phyloP scores from a whole-genome alignment of 2,888 invertebrate species.

The Oscheius sp. region DNA sequence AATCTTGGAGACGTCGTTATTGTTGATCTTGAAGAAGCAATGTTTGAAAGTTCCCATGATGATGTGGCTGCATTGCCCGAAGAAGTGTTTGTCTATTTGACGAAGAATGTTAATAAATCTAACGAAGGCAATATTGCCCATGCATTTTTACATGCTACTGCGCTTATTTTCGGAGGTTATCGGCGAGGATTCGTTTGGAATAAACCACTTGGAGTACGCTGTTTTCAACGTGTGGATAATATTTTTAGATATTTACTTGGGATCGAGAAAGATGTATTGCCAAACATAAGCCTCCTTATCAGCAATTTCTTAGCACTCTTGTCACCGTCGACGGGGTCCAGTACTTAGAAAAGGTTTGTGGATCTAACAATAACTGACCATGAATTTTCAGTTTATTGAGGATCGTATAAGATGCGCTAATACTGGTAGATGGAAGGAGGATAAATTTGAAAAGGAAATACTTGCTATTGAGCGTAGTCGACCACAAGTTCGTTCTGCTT shows the following conservation, averaged over 20 bases:
- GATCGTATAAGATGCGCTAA: constrained; percentile 89
- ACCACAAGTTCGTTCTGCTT: background rate
- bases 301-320: constrained; percentile 51
- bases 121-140: constrained; percentile 86
- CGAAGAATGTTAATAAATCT: constrained; percentile 83
- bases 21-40: constrained; percentile 90
- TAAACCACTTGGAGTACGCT: constrained; percentile 36
- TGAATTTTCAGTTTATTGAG: constrained; percentile 86
- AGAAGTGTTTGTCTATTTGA: constrained; percentile 79
- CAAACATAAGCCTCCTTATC: constrained; percentile 45
- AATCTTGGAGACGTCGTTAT: constrained; percentile 94
- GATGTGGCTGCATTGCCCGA: constrained; percentile 88
- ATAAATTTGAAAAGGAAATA: constrained; percentile 93
- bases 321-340: constrained; percentile 66
- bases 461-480: background rate
- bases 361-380: background rate
- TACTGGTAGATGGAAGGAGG: constrained; percentile 89
- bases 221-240: background rate
- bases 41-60: constrained; percentile 87
- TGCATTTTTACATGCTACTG: constrained; percentile 89
- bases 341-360: constrained; percentile 62
- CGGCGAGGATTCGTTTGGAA: constrained; percentile 74
- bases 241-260: constrained; percentile 42
- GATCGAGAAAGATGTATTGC: constrained; percentile 52
- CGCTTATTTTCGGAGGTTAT: constrained; percentile 93